Percentiles rank a stretch among this genome's conserved stretches.
Evolutionary conservation across 2,113 vertebrate genomes (phyloP).

Genomic region (Campylomormyrus tamandua): DNA sequence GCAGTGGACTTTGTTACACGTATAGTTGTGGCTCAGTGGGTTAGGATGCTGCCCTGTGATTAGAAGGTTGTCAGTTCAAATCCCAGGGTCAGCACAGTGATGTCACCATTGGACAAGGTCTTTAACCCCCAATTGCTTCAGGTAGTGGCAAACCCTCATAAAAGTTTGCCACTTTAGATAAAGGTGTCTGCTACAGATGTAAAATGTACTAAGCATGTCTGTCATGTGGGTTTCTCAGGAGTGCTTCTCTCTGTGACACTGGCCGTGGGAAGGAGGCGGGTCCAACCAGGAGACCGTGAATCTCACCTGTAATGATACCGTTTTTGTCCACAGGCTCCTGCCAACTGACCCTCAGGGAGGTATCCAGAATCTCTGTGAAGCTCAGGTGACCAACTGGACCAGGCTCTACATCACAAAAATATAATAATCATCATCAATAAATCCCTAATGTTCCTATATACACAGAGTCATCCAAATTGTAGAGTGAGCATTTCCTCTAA

Average conservation of each 20-base stretch:
- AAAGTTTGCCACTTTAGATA: neutral
- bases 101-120: neutral
- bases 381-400: slow-evolving; percentile 83
- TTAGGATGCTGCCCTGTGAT: neutral
- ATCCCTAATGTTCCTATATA: neutral
- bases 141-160: neutral
- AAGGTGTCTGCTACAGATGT: neutral
- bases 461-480: neutral
- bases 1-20: neutral
- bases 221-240: neutral
- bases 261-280: neutral
- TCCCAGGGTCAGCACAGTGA: neutral
- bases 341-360: slow-evolving; percentile 92
- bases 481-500: neutral
- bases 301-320: slow-evolving; percentile 78
- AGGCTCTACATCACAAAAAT: slow-evolving; percentile 59
- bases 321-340: slow-evolving; percentile 86
- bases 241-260: neutral
- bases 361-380: slow-evolving; percentile 93
- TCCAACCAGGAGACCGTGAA: neutral
- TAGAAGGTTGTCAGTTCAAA: neutral
- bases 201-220: neutral
- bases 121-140: neutral
- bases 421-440: slow-evolving; percentile 10
- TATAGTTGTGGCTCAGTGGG: neutral